phyloP scores from a whole-genome alignment of 2,113 vertebrate genomes.

The Phasianus colchicus region DNA sequence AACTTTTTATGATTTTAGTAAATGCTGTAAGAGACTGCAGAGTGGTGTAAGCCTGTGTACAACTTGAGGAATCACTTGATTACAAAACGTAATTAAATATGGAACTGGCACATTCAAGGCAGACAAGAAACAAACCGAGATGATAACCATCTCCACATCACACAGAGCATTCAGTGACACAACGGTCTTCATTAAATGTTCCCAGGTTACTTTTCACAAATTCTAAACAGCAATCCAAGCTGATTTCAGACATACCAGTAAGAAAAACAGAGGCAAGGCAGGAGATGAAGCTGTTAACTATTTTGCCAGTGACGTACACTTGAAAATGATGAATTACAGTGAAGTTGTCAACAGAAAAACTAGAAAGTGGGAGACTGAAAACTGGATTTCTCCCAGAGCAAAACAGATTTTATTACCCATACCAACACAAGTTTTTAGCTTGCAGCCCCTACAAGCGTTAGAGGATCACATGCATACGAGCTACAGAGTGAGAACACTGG shows the following conservation, averaged over 20 bases:
- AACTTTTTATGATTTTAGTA: slow-evolving; percentile 18
- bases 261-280: not conserved
- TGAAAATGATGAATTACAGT: not conserved
- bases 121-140: slow-evolving; percentile 28
- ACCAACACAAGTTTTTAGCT: not conserved
- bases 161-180: not conserved
- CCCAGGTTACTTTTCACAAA: not conserved
- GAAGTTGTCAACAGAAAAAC: slow-evolving; percentile 30
- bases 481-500: not conserved
- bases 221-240: not conserved
- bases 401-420: slow-evolving; percentile 13
- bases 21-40: slow-evolving; percentile 10
- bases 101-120: slow-evolving; percentile 24
- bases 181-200: not conserved
- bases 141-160: not conserved
- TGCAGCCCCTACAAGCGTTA: not conserved
- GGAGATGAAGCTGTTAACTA: not conserved
- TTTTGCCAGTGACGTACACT: not conserved
- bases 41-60: slow-evolving; percentile 23
- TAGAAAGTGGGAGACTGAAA: slow-evolving; percentile 15
- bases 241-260: not conserved
- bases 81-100: slow-evolving; percentile 64
- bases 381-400: slow-evolving; percentile 1
- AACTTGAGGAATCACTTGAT: slow-evolving; percentile 57
- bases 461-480: not conserved